Conservation (phyloP, 2,797 vertebrate genomes). For the Ctenochaetus hawaiiensis region DNA sequence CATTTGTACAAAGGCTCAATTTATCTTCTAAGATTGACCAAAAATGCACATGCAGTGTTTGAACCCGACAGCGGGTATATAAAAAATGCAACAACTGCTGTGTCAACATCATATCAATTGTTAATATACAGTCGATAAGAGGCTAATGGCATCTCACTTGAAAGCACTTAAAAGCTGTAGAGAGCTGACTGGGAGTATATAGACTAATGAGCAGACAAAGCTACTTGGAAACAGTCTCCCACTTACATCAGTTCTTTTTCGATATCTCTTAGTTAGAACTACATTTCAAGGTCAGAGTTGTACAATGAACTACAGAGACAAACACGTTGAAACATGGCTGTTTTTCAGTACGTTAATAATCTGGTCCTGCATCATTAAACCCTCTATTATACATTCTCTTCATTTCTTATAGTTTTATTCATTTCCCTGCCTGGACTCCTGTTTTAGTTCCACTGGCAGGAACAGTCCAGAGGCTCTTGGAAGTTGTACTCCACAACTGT, state of each 20-base stretch:
- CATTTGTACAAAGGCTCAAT: constrained; percentile 51
- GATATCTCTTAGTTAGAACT: constrained; percentile 40
- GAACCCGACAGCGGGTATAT: constrained; percentile 29
- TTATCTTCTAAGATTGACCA: constrained; percentile 43
- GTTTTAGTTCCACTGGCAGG: constrained; percentile 96
- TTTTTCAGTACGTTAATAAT: constrained; percentile 50
- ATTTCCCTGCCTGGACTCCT: constrained; percentile 14
- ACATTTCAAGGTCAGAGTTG: constrained; percentile 32
- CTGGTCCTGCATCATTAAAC: not conserved
- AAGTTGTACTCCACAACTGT: constrained; percentile 92
- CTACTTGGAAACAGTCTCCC: constrained; percentile 46
- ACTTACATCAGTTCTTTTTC: constrained; percentile 35
- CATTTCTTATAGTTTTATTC: constrained; percentile 6
- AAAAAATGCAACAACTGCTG: constrained; percentile 44
- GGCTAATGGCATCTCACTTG: constrained; percentile 37
- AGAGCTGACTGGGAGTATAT: constrained; percentile 46
- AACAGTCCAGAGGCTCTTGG: constrained; percentile 95
- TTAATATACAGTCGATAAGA: constrained; percentile 54
- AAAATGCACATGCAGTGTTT: constrained; percentile 49
- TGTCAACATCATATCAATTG: constrained; percentile 39
- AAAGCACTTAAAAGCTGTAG: constrained; percentile 42
- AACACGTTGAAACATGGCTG: constrained; percentile 66
- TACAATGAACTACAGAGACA: constrained; percentile 37
- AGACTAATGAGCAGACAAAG: constrained; percentile 57
- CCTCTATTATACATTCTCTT: constrained; percentile 30